Conservation (phyloP, 2,797 vertebrate genomes). For the Pseudocheirus occidentalis region DNA sequence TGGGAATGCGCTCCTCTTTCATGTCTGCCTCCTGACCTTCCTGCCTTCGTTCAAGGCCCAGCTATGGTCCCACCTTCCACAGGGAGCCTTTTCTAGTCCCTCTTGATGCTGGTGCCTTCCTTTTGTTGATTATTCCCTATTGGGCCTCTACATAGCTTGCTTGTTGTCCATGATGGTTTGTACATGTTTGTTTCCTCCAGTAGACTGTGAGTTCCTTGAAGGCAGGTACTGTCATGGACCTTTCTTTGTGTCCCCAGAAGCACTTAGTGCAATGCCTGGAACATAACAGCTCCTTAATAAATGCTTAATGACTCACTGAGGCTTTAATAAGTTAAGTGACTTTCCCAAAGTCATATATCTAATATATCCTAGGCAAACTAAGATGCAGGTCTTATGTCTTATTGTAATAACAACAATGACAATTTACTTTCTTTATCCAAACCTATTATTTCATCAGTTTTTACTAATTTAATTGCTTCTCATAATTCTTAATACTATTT, state of each 20-base stretch:
- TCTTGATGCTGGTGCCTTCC: background rate
- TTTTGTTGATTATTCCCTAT: background rate
- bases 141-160: background rate
- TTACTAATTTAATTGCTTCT: background rate
- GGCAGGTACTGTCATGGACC: background rate
- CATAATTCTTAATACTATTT: background rate
- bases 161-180: background rate
- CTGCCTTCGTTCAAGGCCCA: background rate
- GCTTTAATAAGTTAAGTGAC: background rate
- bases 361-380: background rate
- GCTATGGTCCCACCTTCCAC: background rate
- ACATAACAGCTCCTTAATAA: background rate
- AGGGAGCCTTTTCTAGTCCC: background rate
- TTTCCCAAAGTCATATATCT: background rate
- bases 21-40: background rate
- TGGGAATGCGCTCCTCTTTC: background rate
- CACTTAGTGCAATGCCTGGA: background rate
- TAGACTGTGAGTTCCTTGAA: background rate
- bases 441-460: background rate
- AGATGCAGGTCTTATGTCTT: background rate
- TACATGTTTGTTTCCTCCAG: background rate
- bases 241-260: background rate
- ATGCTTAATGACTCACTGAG: background rate
- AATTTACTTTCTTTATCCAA: background rate
- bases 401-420: background rate